Evolutionary conservation across 2,888 invertebrate species (phyloP).

Genomic region (Cerastoderma edule): DNA sequence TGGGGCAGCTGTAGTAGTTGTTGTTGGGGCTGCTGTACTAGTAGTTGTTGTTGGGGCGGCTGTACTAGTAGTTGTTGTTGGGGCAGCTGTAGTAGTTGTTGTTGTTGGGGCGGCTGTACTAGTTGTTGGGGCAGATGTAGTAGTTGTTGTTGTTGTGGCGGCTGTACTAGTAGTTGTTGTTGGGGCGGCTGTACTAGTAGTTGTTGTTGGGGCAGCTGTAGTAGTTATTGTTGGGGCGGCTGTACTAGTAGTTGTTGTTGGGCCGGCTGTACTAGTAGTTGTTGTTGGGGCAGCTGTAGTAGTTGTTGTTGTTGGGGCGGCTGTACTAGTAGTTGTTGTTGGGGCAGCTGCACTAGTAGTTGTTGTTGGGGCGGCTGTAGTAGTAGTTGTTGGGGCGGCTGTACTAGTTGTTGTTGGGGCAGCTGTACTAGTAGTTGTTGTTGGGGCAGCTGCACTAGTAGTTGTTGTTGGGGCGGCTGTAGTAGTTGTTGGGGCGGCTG

Average conservation of each 20-base stretch:
- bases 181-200: too few species aligned
- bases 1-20: too few species aligned
- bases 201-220: constrained; percentile 7
- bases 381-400: constrained; percentile 6
- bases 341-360: neutral
- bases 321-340: neutral
- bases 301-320: neutral
- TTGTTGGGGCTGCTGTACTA: too few species aligned
- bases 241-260: constrained; percentile 20
- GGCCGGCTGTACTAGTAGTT: neutral
- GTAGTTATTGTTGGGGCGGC: neutral
- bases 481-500: constrained; percentile 18
- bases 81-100: constrained; percentile 3
- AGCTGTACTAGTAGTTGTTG: constrained; percentile 3
- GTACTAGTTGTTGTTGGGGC: constrained; percentile 5
- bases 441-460: neutral
- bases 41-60: too few species aligned
- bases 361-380: neutral
- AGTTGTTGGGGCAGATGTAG: too few species aligned
- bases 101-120: constrained; percentile 7
- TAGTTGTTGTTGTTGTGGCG: too few species aligned
- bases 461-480: constrained; percentile 8
- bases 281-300: neutral
- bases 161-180: too few species aligned
- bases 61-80: too few species aligned